A percentile compares a stretch with the other conserved stretches of the same genome.
phyloP scores from a whole-genome alignment of 2,113 vertebrate genomes.

The Cyprinodon brontotheroides region DNA sequence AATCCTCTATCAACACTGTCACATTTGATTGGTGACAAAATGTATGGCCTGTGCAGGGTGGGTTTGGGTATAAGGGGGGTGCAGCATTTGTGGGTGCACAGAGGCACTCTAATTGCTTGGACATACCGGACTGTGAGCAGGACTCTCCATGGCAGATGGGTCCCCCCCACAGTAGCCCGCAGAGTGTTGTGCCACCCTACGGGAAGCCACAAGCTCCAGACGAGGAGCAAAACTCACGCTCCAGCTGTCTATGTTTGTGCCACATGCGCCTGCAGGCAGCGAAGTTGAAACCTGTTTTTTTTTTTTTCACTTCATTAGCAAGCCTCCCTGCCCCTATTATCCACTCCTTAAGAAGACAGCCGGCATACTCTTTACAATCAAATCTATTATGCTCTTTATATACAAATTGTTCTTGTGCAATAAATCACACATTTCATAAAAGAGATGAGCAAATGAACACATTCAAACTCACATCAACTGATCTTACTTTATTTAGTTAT shows the following conservation, averaged over 20 bases:
- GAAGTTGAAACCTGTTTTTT: conserved; percentile 25
- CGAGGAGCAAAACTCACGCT: conserved; percentile 68
- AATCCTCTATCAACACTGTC: conserved; percentile 45
- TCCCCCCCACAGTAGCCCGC: conserved; percentile 58
- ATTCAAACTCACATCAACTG: too few relatives aligned
- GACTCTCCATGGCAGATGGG: conserved; percentile 75
- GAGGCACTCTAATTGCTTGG: conserved; percentile 30
- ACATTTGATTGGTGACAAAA: conserved; percentile 50
- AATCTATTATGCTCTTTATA: background rate
- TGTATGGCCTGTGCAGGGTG: conserved; percentile 39
- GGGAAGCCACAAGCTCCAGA: conserved; percentile 71
- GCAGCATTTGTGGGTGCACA: conserved; percentile 19
- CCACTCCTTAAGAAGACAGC: background rate
- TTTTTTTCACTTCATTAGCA: background rate
- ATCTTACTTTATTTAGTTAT: too few relatives aligned
- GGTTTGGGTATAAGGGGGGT: conserved; percentile 37
- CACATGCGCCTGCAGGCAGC: conserved; percentile 69
- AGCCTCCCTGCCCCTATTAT: background rate
- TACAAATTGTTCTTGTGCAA: too few relatives aligned
- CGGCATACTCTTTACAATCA: background rate
- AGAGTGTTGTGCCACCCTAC: conserved; percentile 70
- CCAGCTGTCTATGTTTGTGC: conserved; percentile 77
- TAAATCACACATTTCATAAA: too few relatives aligned
- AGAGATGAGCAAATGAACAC: too few relatives aligned
- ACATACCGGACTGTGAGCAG: conserved; percentile 45